Evolutionary conservation across 2,888 invertebrate species (phyloP), one percentile per base, ranked within the genome.

Genomic region (Chironomus riparius): DNA sequence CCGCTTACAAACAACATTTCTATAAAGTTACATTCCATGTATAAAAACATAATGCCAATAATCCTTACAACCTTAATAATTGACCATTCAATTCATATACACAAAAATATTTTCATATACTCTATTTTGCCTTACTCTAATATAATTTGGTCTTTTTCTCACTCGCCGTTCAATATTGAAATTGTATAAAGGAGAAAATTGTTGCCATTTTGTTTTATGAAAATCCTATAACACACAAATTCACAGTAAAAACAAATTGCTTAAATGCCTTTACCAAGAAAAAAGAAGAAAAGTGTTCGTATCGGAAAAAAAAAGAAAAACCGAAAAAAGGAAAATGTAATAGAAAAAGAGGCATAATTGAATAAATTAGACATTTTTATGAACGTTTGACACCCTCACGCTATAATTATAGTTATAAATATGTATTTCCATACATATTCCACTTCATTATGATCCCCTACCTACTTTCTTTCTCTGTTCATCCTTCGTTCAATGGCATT

Each of bases 291-390:
- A 38, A 10, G 38, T 38, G 1, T 38, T 38, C 38, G 38, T 4
- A 28, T 4, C 28, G 5, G n/a, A n/a, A n/a, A n/a, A n/a, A n/a
- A 28, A 28, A 28, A 28, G 28, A 38, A 38, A 38, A n/a, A n/a
- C n/a, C 38, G 38, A 38, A 38, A n/a, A n/a, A n/a, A 18, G 18
- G 56, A 56, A 56, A 56, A 15, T 56, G 18, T 15, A 18, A n/a
- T n/a, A 56, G 56, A 65, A 65, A n/a, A 65, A 21, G 18, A 18
- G 21, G 65, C 65, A 13, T 65, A 65, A 65, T 65, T 65, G 65
- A 65, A 65, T 65, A 65, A 65, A 65, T 65, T 65, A 65, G 22
- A 65, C 65, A 65, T 65, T 65, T 56, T 65, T 65, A 65, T 65
- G 65, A 65, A 13, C 22, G 22, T 22, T 65, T 22, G 22, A 65